phyloP scores from a whole-genome alignment of 92 coral and sea anemone species.

The Parazoanthus swiftii region DNA sequence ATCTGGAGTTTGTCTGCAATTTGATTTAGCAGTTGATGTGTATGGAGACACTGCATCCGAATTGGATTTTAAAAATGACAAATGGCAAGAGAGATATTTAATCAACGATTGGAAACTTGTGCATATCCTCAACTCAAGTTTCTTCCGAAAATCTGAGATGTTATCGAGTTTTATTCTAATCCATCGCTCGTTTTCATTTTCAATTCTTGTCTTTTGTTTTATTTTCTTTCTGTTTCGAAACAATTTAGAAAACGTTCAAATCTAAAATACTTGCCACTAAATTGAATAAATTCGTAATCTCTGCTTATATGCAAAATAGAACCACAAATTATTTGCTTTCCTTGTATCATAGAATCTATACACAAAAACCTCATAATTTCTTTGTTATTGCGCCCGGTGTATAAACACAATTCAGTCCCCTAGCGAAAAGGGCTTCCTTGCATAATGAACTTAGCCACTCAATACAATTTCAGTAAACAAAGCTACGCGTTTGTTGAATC shows the following conservation, averaged over 20 bases:
- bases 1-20: not conserved
- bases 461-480: slow-evolving; percentile 19
- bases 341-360: slow-evolving; percentile 30
- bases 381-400: slow-evolving; percentile 28
- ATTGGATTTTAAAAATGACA: slow-evolving; percentile 18
- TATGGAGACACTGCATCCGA: not conserved
- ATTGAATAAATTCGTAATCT: slow-evolving; percentile 26
- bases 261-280: slow-evolving; percentile 16
- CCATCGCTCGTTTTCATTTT: not conserved
- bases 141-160: not conserved
- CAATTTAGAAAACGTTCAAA: slow-evolving; percentile 14
- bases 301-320: slow-evolving; percentile 40
- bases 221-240: slow-evolving; percentile 1
- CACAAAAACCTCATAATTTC: slow-evolving; percentile 41
- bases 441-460: slow-evolving; percentile 28
- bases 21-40: not conserved
- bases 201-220: slow-evolving; percentile 15
- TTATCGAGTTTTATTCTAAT: not conserved
- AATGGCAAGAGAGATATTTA: not conserved
- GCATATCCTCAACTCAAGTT: slow-evolving; percentile 3
- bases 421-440: slow-evolving; percentile 7
- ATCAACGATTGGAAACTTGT: not conserved
- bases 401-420: slow-evolving; percentile 10
- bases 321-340: slow-evolving; percentile 36
- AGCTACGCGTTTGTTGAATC: slow-evolving; percentile 27